Evolutionary conservation across 2,797 vertebrate species (phyloP), one percentile per base, ranked within the genome.

Genomic region (Lagorchestes hirsutus): DNA sequence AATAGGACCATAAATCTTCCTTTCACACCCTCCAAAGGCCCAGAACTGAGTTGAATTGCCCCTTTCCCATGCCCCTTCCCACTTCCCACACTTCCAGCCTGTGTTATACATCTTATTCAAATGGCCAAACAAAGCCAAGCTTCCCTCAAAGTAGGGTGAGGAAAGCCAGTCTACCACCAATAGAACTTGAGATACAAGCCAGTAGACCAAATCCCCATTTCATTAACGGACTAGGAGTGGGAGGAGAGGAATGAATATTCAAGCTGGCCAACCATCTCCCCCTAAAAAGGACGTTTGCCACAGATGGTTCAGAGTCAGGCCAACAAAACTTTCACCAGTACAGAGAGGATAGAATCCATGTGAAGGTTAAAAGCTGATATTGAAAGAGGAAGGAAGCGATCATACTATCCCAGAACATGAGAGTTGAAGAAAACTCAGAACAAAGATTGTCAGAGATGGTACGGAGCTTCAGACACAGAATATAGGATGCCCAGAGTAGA

Each of bases 1-100:
- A 97, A 94, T 28, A 91, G 92, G 94, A 95, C 96, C 95, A 96
- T 97, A 98, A 98, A 98, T 98, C 98, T 98, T 96, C 67, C 97
- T 98, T 98, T 98, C 97, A 97, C 18, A 82, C 54, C 94, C 95
- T 94, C 93, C 55, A 98, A 98, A 97, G 96, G 95, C 58, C 93
- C 40, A 13, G 34, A 54, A 40, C 74, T 97, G 96, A 93, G 95
- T 93, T 54, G 46, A 55, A 95, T 58, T 40, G 96, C 56, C 93
- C 90, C 54, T 59, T 31, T 98, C 91, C 92, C 74, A 10, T 56
- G 56, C 29, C 52, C 62, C 56, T 90, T 93, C 56, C 96, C 0
- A 46, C 93, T 97, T 96, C 93, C 97, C 82, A 90, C 82, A 56
- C 98, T 92, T 97, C 96, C 96, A 96, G 62, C 91, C 92, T 94